Percentiles rank a stretch among this genome's conserved stretches.
These are phyloP conservation scores for Enteromius fasciolatus DNA, from an alignment of 2,797 vertebrate species.

Conservation along the genomic window DNA sequence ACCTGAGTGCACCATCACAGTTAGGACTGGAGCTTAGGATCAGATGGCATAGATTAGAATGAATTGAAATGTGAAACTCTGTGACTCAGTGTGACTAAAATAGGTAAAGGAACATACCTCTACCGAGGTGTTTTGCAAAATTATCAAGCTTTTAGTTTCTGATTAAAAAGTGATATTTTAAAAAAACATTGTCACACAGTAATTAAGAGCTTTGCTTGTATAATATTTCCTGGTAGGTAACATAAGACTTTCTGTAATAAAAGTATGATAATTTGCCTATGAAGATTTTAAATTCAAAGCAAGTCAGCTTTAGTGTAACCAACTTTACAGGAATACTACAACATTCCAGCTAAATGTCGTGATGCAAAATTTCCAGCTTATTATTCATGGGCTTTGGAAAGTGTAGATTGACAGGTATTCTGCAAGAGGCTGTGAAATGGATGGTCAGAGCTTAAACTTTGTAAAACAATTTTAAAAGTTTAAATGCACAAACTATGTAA, in stretches of 20 bases:
- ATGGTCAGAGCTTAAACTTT: not conserved
- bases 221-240: not conserved
- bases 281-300: not conserved
- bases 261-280: not conserved
- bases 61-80: not conserved
- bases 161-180: not conserved
- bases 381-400: not conserved
- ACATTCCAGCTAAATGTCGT: not conserved
- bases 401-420: not conserved
- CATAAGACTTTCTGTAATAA: not conserved
- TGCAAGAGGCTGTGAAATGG: not conserved
- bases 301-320: not conserved
- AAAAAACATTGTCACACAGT: not conserved
- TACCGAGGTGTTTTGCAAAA: not conserved
- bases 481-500: not conserved
- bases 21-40: not conserved
- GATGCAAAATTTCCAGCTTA: not conserved
- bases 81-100: not conserved
- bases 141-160: not conserved
- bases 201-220: not conserved
- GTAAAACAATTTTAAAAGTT: not conserved
- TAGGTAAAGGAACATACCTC: not conserved
- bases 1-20: not conserved
- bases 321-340: not conserved
- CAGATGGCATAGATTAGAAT: not conserved